Conservation (phyloP, 2,888 invertebrate species). For the Cephus sareptanus region DNA sequence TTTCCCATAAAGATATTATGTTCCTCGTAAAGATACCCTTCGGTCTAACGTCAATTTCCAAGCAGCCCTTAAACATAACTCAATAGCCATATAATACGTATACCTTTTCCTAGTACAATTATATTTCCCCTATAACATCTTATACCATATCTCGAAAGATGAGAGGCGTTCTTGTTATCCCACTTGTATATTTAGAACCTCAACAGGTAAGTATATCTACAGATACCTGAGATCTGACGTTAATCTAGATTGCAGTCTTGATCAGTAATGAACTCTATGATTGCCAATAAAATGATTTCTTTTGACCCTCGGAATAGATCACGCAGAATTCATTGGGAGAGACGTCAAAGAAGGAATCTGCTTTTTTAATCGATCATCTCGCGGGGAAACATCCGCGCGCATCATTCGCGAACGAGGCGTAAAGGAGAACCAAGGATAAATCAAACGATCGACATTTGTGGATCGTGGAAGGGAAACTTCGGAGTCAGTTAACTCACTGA, state of each 20-base stretch:
- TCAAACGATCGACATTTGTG: not conserved
- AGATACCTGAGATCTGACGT: not conserved
- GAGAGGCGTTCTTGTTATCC: not conserved
- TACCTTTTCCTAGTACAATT: not conserved
- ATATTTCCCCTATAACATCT: not conserved
- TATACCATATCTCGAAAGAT: not conserved
- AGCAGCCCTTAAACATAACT: not conserved
- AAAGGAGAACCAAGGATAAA: not conserved
- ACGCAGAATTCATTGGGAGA: not conserved
- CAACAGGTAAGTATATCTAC: not conserved
- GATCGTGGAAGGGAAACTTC: not conserved
- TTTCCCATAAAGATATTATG: not conserved
- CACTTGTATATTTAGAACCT: not conserved
- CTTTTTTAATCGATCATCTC: not conserved
- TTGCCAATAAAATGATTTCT: not conserved
- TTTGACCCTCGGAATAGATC: too few species aligned
- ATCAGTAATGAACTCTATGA: not conserved
- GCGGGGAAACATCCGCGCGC: not conserved
- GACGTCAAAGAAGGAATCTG: not conserved
- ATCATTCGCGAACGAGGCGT: too few species aligned
- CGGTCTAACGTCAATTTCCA: not conserved
- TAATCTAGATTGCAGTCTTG: not conserved
- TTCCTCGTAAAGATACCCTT: not conserved
- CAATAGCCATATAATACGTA: not conserved
- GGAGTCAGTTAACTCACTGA: not conserved